Evolutionary conservation across 2,113 vertebrate species (phyloP), one percentile per base, ranked within the genome.

Genomic region (Gorsachius goisagi): DNA sequence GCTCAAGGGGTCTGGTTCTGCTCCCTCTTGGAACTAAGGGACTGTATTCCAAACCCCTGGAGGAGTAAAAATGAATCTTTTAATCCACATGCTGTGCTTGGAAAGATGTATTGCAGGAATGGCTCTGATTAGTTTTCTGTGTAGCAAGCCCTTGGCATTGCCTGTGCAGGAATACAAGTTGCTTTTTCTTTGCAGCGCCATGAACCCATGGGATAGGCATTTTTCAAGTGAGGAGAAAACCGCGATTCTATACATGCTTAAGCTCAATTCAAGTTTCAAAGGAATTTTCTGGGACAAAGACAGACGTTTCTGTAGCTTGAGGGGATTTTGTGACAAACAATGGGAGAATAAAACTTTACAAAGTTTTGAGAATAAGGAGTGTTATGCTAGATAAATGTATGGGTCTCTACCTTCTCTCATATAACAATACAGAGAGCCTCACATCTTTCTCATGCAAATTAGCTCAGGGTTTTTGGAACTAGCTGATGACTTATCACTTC

Each of bases 231-330:
- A 89, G 72, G 45, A 60, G 28, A 68, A 95, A 93, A 92, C 12
- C 32, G 22, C 4, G 7, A 5, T 90, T 90, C 69, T 75, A 32
- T 66, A 59, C 0, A 7, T 75, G 50, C 58, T 90, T 90, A 75
- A 96, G 30, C 73, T 94, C 58, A 95, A 72, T 53, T 89, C 45
- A 85, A 89, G 49, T 90, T 93, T 97, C 95, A 96, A 96, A 94
- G 69, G 94, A 87, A 79, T 92, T 68, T 93, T 94, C 83, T 94
- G 56, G 68, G 88, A 90, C 92, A 97, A 94, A 93, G 64, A 49
- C 49, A 90, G 39, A 37, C 20, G 0, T 78, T 75, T 87, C 69
- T 79, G 50, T 87, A 85, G 92, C 83, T 92, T 86, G 74, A 87
- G 86, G 83, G 83, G 80, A 95, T 96, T 96, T 83, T 72, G 52